phyloP scores from a whole-genome alignment of 2,888 invertebrate genomes.

The Nebria brevicollis region DNA sequence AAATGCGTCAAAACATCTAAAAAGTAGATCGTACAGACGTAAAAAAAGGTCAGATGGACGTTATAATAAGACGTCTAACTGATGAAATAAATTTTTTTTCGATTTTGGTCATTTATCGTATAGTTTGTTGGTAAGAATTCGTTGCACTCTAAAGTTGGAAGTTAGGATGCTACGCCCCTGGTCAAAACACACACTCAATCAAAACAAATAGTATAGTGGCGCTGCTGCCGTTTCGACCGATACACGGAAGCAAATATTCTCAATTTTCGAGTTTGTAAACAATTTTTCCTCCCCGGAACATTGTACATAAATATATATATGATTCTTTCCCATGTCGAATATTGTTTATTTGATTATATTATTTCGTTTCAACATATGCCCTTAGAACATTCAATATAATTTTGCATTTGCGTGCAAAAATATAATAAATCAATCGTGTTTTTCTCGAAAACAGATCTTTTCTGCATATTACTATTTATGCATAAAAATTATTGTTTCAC shows the following conservation, averaged over 20 bases:
- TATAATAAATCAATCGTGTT: neutral
- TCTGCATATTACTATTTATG: too few relatives aligned
- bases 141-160: neutral
- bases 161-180: neutral
- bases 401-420: neutral
- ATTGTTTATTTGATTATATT: conserved; percentile 24
- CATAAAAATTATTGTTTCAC: too few relatives aligned
- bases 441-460: neutral
- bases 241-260: conserved; percentile 21
- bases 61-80: too few relatives aligned
- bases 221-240: neutral
- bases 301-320: conserved; percentile 9
- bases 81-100: too few relatives aligned
- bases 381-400: neutral
- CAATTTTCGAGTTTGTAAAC: conserved; percentile 31
- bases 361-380: conserved; percentile 6
- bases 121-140: neutral
- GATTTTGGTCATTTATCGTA: neutral
- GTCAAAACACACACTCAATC: neutral
- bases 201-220: neutral
- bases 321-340: neutral
- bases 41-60: too few relatives aligned
- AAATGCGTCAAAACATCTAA: too few relatives aligned
- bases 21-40: too few relatives aligned
- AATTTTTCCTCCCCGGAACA: conserved; percentile 7